Evolutionary conservation across 2,888 invertebrate species (phyloP), one percentile per base, ranked within the genome.

Genomic region (Hofmannophila pseudospretella): DNA sequence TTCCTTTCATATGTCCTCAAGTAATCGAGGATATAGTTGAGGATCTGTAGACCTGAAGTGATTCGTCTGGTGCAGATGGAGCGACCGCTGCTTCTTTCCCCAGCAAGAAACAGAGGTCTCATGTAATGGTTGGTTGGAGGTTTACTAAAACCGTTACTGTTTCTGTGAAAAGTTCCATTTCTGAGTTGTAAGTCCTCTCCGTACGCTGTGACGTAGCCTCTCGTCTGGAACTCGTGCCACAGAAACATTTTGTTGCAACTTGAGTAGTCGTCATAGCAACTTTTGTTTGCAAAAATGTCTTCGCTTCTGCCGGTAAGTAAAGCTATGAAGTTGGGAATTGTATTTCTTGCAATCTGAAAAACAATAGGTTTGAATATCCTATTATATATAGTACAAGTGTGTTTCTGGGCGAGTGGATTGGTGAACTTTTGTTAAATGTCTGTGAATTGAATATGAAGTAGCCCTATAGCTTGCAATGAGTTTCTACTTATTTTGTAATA

Each of bases 111-210:
- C 11, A 27, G 13, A 4, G 27, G 26, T 12, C 27, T 10, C 16
- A 34, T 23, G n/a, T 27, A 27, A n/a, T 91, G 90, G 26, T 75
- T 81, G 92, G 92, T 1, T 91, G 91, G 36, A 92, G 56, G 31
- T 91, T 90, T 37, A 80, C 63, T 37, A 65, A 76, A 10, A 68
- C 76, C 32, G 48, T 38, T 1, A 80, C 25, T 12, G 22, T 7
- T 13, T 11, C 20, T 9, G 3, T 10, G 19, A 12, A 27, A 34
- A 7, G n/a, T 11, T 7, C 10, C 12, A 10, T 19, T 27, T 9
- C 11, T 23, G 3, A n/a, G 1, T n/a, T 7, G 4, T 1, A 12
- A 5, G 7, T 34, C 34, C 5, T 27, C 27, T 8, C 16, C 34
- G 16, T n/a, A 34, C 8, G 34, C 19, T 8, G 34, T 34, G 7